Conservation (phyloP, 2,888 invertebrate species). For the Cerceris ruficornis region DNA sequence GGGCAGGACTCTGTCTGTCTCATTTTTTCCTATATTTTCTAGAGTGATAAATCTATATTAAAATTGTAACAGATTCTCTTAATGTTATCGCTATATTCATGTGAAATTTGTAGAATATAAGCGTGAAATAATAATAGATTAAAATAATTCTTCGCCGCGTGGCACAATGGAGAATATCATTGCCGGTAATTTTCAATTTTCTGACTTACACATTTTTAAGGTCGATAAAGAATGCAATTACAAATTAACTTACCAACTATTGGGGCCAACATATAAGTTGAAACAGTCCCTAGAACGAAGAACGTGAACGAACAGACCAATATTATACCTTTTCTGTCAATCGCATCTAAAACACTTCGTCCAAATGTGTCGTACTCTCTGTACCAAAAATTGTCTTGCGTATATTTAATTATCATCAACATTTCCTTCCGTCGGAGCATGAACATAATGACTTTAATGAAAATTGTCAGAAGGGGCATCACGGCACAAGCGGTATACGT, state of each 20-base stretch:
- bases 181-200: not conserved
- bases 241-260: conserved; percentile 49
- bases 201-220: not conserved
- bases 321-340: conserved; percentile 51
- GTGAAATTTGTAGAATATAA: not conserved
- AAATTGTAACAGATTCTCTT: not conserved
- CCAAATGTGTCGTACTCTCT: conserved; percentile 54
- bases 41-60: conserved; percentile 1
- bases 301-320: conserved; percentile 56
- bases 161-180: too few relatives aligned
- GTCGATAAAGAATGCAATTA: not conserved
- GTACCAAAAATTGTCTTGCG: conserved; percentile 60
- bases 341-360: conserved; percentile 41
- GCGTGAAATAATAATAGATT: too few relatives aligned
- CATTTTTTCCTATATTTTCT: conserved; percentile 59
- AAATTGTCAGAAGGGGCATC: conserved; percentile 58
- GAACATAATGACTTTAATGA: conserved; percentile 54
- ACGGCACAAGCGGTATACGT: conserved; percentile 57
- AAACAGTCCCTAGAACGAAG: conserved; percentile 48
- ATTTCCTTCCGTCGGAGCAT: conserved; percentile 46
- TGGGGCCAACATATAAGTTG: conserved; percentile 48
- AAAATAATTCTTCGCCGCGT: too few relatives aligned
- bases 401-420: conserved; percentile 50
- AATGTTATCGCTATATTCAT: not conserved
- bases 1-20: conserved; percentile 50